Evolutionary conservation across 2,888 invertebrate genomes (phyloP), one percentile per base, ranked within the genome.

Genomic region (Apodemia zela): DNA sequence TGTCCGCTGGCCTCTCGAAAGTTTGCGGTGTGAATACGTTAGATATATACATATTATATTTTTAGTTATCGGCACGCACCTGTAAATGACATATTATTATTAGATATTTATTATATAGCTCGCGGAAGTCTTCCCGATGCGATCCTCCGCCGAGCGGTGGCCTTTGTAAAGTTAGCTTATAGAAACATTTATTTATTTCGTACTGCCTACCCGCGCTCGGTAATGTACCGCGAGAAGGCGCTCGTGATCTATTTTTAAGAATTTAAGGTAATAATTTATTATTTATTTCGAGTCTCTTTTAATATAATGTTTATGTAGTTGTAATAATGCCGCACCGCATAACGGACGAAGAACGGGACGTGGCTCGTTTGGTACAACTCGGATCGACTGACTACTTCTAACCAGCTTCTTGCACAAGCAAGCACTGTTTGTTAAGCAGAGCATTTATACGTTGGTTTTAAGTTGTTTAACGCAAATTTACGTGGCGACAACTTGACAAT

Each of bases 191-290:
- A 90, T 90, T 91, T 90, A 90, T 90, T 89, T 88, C 82, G 80
- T 87, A 87, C 88, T 87, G 89, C 89, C 90, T 86, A 77, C 82
- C 86, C 88, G 89, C 89, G 89, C 89, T 89, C 88, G 90, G 89
- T 85, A 84, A 84, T 85, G 89, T 85, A 85, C 90, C 90, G 90
- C 87, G 87, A 89, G 89, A 88, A 87, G 90, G 90, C 91, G 88
- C 89, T 89, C 91, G 91, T 91, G 90, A 90, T 91, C 89, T 91
- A 91, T 89, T 87, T 88, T 91, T 90, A 90, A 90, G 90, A 85
- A 81, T 88, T 88, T 90, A 91, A 90, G 89, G 85, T 91, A 91
- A 89, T 91, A 91, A 91, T 90, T 91, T 91, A 91, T 91, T 91
- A 91, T 91, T 91, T 91, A 91, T 91, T 91, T 89, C 84, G 90